Conservation (phyloP, 2,797 vertebrate species). For the Molossus molossus region DNA sequence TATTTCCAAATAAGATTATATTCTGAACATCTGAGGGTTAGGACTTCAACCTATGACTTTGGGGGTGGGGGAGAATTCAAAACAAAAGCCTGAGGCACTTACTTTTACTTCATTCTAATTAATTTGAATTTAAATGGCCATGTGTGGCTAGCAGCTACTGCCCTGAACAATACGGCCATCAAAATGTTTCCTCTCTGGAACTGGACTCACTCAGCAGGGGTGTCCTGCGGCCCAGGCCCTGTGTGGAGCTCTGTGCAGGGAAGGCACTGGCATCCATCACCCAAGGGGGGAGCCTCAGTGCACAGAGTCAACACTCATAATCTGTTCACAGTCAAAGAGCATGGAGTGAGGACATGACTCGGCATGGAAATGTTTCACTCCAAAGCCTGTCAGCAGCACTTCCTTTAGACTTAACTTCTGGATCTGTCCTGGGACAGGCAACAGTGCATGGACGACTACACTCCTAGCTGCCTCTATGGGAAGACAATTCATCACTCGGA, state of each 20-base stretch:
- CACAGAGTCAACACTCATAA: neutral
- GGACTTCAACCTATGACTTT: neutral
- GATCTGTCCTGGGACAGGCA: neutral
- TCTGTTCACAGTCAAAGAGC: neutral
- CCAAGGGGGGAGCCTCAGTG: neutral
- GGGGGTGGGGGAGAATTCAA: neutral
- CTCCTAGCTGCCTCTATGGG: neutral
- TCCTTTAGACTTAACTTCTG: neutral
- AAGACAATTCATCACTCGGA: conserved; percentile 61
- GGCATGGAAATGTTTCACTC: neutral
- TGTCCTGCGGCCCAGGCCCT: neutral
- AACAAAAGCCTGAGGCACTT: neutral
- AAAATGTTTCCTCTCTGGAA: neutral
- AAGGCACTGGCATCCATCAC: neutral
- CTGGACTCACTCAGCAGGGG: neutral
- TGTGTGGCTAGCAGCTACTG: neutral
- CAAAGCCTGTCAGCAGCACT: neutral
- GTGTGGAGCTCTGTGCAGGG: rapidly evolving
- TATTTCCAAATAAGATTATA: neutral
- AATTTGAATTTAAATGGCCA: neutral
- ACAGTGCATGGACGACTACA: neutral
- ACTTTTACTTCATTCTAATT: neutral
- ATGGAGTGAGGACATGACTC: neutral
- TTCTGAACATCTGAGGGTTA: neutral
- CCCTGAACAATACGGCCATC: neutral